Evolutionary conservation across 2,113 vertebrate species (phyloP).

Genomic region (Chaetura pelagica): DNA sequence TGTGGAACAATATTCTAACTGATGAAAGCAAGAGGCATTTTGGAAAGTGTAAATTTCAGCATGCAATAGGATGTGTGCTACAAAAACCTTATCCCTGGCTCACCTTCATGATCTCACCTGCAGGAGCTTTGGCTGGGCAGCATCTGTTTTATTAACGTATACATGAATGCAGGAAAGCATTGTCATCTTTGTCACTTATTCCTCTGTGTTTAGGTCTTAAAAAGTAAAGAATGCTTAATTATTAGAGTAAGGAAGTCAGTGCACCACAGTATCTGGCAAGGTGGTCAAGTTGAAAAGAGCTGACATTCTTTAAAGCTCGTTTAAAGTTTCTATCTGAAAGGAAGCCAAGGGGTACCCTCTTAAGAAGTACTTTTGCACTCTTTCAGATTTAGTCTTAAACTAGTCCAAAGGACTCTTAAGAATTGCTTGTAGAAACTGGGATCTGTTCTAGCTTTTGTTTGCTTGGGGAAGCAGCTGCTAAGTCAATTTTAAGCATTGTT

Average conservation of each 20-base stretch:
- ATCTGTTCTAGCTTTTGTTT: conserved; percentile 18
- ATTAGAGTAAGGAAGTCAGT: not conserved
- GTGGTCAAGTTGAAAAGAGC: not conserved
- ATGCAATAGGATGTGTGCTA: not conserved
- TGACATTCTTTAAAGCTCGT: not conserved
- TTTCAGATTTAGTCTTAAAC: not conserved
- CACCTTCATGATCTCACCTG: not conserved
- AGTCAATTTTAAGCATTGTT: not conserved
- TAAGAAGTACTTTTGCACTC: not conserved
- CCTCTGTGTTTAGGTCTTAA: not conserved
- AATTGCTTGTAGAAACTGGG: not conserved
- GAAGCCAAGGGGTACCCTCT: not conserved
- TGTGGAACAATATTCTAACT: not conserved
- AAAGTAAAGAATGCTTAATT: not conserved
- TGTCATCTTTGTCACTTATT: not conserved
- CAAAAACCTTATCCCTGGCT: not conserved
- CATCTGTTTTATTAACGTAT: not conserved
- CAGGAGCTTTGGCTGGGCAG: not conserved
- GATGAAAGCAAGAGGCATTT: not conserved
- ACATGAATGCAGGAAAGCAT: not conserved
- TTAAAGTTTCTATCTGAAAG: not conserved
- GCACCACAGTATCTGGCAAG: not conserved
- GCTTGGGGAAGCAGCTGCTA: not conserved
- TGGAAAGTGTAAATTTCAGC: not conserved
- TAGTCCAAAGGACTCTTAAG: not conserved